Evolutionary conservation across 1,140 invertebrate species (phyloP), one percentile per base, ranked within the genome.

Genomic region (Drosophila leontia): DNA sequence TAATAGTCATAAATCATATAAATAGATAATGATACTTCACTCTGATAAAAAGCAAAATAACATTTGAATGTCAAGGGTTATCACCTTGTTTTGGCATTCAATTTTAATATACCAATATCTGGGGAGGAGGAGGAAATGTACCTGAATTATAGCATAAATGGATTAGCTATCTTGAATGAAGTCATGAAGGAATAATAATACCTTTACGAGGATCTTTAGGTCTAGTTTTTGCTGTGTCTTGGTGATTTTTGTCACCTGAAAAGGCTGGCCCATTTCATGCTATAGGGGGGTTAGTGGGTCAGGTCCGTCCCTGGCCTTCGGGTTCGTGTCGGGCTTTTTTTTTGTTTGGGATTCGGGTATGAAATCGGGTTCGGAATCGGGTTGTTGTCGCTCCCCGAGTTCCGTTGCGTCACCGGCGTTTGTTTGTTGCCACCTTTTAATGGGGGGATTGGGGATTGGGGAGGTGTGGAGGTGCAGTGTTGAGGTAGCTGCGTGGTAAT

Each of bases 341-440:
- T 48, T 48, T 26, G 19, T 48, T 48, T 26, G 19, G 48, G n/a
- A 19, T 41, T 57, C 51, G 61, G 60, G 13, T 12, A 32, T 35
- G 32, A 48, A 69, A 35, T 69, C 65, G 47, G 65, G 34, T 23
- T 39, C 48, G 15, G 48, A 53, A 53, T 48, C 61, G 62, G 56
- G 29, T 26, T 44, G 17, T 58, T 53, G 79, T 51, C 29, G 45
- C 69, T 69, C 75, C 84, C 82, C 71, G 63, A 82, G 80, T 69
- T 80, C 48, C 84, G 84, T 86, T 87, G 82, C 82, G 82, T 86
- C 82, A 86, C 84, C 75, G 74, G 68, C 72, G 32, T 58, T 70
- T 63, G 82, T 56, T 74, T 47, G 72, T 45, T 62, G 71, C 75
- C 48, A 72, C 53, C 74, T 78, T 55, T 57, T 51, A 62, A 75